A percentile compares a stretch with the other conserved stretches of the same genome.
Conservation (phyloP, 92 coral and sea anemone genomes). For the Metridium senile region DNA sequence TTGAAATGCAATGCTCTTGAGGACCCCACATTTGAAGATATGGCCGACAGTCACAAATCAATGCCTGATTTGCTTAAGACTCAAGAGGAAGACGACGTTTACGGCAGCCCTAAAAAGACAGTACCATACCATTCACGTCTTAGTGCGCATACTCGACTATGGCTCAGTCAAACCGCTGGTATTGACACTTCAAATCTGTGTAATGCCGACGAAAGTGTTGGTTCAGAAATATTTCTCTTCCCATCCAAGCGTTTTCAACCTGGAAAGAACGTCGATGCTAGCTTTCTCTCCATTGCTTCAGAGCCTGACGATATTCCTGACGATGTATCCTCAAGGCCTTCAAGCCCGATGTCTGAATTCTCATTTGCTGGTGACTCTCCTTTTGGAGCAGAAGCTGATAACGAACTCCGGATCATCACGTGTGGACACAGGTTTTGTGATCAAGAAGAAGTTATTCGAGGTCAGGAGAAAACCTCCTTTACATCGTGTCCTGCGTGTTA, state of each 20-base stretch:
- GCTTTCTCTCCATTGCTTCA: conserved; percentile 63
- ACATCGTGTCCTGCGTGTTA: conserved; percentile 97
- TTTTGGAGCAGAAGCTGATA: conserved; percentile 49
- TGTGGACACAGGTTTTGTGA: conserved; percentile 80
- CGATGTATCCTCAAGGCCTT: conserved; percentile 76
- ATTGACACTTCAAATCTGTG: conserved; percentile 73
- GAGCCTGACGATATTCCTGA: conserved; percentile 61
- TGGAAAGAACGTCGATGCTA: conserved; percentile 64
- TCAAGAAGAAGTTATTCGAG: conserved; percentile 73
- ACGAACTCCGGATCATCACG: conserved; percentile 54
- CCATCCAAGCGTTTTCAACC: conserved; percentile 83
- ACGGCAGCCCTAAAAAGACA: conserved; percentile 1
- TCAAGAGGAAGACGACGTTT: conserved; percentile 18
- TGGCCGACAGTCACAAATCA: conserved; percentile 72
- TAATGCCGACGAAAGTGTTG: conserved; percentile 39
- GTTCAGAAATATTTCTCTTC: conserved; percentile 61
- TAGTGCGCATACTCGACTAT: conserved; percentile 76
- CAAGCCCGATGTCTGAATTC: conserved; percentile 90
- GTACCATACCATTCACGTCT: conserved; percentile 70
- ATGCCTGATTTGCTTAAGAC: conserved; percentile 76
- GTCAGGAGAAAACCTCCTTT: conserved; percentile 83
- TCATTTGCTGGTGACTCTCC: conserved; percentile 87
- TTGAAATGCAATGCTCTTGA: background rate
- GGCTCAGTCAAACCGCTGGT: conserved; percentile 87
- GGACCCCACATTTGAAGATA: conserved; percentile 46